Percentiles rank a stretch among this genome's conserved stretches.
These are phyloP conservation scores for Spermophilus dauricus DNA, from an alignment of 2,113 vertebrate species.

Conservation along the genomic window DNA sequence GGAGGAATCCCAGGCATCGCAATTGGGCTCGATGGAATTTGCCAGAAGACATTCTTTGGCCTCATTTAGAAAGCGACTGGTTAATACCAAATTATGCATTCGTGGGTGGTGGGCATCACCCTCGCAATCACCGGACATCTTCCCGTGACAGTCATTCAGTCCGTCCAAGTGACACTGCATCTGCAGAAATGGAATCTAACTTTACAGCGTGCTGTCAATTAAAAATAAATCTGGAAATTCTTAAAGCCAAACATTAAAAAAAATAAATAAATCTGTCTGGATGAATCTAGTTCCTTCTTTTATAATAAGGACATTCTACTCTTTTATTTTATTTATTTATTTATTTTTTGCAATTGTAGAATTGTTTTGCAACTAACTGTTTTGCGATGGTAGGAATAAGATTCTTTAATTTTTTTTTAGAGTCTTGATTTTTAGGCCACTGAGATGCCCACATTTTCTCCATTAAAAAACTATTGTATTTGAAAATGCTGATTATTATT, in stretches of 20 bases:
- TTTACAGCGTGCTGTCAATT: too few relatives aligned
- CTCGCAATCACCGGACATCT: fast-evolving
- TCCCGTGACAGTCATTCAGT: too few relatives aligned
- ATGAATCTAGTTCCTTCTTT: not conserved
- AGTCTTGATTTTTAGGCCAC: too few relatives aligned
- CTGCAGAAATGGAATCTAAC: not conserved
- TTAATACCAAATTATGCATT: not conserved
- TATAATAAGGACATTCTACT: too few relatives aligned
- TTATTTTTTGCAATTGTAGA: too few relatives aligned
- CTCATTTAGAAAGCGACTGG: not conserved
- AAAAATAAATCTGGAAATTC: not conserved
- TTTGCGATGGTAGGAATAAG: not conserved
- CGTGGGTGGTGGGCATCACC: fast-evolving
- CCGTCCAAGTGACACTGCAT: fast-evolving
- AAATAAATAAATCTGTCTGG: too few relatives aligned
- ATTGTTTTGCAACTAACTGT: too few relatives aligned
- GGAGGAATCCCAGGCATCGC: not conserved
- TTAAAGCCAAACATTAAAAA: not conserved
- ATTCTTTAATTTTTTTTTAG: too few relatives aligned
- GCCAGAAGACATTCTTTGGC: not conserved
- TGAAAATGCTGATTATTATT: not conserved
- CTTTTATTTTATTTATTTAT: too few relatives aligned
- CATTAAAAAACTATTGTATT: too few relatives aligned
- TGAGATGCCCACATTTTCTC: not conserved
- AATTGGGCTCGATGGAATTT: too few relatives aligned